Percentiles rank a stretch among this genome's conserved stretches.
Evolutionary conservation across 2,797 vertebrate species (phyloP).

Genomic region (Fistularia tabacaria): DNA sequence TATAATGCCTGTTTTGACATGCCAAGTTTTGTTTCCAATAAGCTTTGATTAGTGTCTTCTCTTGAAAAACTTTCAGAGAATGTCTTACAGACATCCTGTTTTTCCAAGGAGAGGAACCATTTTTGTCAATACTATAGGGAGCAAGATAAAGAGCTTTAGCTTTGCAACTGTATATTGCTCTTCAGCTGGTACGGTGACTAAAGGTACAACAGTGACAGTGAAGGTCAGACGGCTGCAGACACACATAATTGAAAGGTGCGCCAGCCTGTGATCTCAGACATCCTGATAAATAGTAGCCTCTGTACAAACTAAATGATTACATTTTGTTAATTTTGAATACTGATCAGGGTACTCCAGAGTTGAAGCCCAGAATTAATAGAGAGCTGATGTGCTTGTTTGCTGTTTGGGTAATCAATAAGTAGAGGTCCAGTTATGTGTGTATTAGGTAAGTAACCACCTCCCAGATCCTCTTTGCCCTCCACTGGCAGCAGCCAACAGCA

Average conservation of each 20-base stretch:
- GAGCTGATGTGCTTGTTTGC: constrained; percentile 2
- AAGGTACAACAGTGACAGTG: constrained; percentile 27
- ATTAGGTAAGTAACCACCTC: constrained; percentile 38
- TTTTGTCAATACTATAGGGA: constrained; percentile 24
- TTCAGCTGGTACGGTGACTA: constrained; percentile 13
- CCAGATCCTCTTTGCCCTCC: constrained; percentile 47
- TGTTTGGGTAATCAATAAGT: constrained; percentile 14
- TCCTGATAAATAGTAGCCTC: constrained; percentile 42
- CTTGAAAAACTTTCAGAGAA: constrained; percentile 21
- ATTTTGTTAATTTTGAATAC: constrained; percentile 15
- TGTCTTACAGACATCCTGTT: constrained; percentile 27
- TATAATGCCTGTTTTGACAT: background rate
- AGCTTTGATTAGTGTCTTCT: constrained; percentile 20
- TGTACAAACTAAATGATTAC: constrained; percentile 6
- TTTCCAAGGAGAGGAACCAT: constrained; percentile 11
- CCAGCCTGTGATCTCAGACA: constrained; percentile 47
- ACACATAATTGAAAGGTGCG: constrained; percentile 41
- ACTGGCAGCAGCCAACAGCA: constrained; percentile 31
- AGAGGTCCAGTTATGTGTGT: constrained; percentile 18
- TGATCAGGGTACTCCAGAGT: constrained; percentile 13
- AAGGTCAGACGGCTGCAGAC: constrained; percentile 60
- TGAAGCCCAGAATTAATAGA: background rate
- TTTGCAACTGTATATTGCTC: constrained; percentile 4
- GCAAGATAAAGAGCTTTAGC: constrained; percentile 12
- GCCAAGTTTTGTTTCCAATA: constrained; percentile 1